Conservation (phyloP, 37 sponge, comb jelly and placozoan species). For the Aphrocallistes beatrix region DNA sequence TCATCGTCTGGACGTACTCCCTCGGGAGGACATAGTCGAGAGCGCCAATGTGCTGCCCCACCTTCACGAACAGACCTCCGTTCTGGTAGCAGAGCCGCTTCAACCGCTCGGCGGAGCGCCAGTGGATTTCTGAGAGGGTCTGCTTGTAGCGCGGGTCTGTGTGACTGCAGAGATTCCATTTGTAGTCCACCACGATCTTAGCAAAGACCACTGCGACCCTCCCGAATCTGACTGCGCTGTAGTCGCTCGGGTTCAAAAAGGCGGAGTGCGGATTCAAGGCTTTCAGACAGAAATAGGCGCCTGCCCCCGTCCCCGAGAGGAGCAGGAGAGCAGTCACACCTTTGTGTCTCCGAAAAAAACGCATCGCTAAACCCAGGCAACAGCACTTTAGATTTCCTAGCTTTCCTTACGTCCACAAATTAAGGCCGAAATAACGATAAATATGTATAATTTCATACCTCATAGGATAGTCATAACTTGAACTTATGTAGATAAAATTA, state of each 20-base stretch:
- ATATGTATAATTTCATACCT: no score
- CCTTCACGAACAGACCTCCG: conserved; percentile 83
- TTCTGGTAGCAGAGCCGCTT: conserved; percentile 55
- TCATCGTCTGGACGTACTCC: conserved; percentile 75
- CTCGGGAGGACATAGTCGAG: conserved; percentile 78
- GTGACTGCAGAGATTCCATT: neutral
- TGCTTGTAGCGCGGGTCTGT: neutral
- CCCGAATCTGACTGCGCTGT: conserved; percentile 48
- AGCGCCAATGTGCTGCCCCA: conserved; percentile 82
- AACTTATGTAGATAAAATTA: no score
- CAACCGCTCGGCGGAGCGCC: conserved; percentile 55
- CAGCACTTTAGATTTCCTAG: no score
- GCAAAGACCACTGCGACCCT: conserved; percentile 57
- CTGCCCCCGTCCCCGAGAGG: conserved; percentile 8
- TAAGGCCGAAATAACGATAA: no score
- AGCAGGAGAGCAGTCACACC: neutral
- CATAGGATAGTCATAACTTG: no score
- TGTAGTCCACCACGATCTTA: conserved; percentile 12
- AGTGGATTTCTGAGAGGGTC: conserved; percentile 38
- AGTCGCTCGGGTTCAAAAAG: neutral
- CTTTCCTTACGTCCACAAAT: no score
- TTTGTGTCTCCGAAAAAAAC: no score
- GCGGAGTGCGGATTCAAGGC: neutral
- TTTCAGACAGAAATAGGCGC: neutral
- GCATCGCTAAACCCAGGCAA: no score